These are phyloP conservation scores for Acleris holmiana DNA, from an alignment of 2,888 invertebrate genomes.

Conservation along the genomic window DNA sequence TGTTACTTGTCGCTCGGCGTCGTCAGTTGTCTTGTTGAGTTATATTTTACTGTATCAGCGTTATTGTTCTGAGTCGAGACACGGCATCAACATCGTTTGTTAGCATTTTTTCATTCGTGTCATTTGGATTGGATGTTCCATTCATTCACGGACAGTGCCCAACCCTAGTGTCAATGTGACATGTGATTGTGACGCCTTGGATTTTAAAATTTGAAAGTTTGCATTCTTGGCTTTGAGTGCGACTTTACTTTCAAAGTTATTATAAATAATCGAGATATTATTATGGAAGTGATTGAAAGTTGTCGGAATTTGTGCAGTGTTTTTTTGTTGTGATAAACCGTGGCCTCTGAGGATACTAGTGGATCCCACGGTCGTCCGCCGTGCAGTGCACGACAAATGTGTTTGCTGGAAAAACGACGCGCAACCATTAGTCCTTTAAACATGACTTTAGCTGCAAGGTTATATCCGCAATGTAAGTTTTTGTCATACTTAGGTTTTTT, in stretches of 20 bases:
- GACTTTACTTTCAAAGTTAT: conserved; percentile 28
- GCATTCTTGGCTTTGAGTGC: conserved; percentile 3
- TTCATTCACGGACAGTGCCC: conserved; percentile 32
- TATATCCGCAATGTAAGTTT: conserved; percentile 72
- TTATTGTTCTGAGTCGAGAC: conserved; percentile 4
- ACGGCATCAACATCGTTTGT: conserved; percentile 15
- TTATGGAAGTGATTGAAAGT: conserved; percentile 37
- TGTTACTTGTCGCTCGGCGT: conserved; percentile 34
- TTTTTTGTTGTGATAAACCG: conserved; percentile 51
- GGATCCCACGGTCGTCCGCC: conserved; percentile 54
- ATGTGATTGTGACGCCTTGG: conserved; percentile 13
- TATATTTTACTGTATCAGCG: not conserved
- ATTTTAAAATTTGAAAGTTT: conserved; percentile 22
- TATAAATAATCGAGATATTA: conserved; percentile 12
- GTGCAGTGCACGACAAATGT: conserved; percentile 62
- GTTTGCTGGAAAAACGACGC: conserved; percentile 62
- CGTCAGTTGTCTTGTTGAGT: conserved; percentile 27
- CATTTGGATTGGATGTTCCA: conserved; percentile 15
- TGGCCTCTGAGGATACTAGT: conserved; percentile 61
- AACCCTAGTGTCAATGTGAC: conserved; percentile 28
- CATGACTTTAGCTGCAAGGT: conserved; percentile 74
- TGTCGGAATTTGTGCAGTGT: conserved; percentile 42
- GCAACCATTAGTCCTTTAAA: conserved; percentile 58
- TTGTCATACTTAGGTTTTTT: conserved; percentile 23
- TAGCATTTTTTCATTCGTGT: conserved; percentile 20